Base-by-base conservation (phyloP, 2,797 vertebrate species). In the Euphonia xanthogaster region DNA sequence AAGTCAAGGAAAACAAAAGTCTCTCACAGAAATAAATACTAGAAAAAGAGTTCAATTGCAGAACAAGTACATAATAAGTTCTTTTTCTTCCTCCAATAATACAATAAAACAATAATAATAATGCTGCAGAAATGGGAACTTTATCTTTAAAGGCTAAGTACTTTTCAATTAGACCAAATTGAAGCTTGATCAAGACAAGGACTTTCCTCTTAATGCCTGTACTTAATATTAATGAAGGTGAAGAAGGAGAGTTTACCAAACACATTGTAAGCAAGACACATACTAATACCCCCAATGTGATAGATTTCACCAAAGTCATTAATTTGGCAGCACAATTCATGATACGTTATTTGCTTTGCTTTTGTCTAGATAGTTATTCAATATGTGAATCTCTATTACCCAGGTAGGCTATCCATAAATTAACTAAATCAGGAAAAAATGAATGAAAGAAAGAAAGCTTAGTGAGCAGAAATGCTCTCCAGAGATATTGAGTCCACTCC, bases 1-100 rank as follows among this genome's bases (percentile, higher is more conserved):
- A 87, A 90, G 37, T 77, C 37, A 92, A 65, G 51, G 40, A 87
- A 95, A 96, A 94, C 57, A 93, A 62, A 94, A 90, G n/a, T 23
- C 7, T 53, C 42, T 90, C 71, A 78, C 65, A 93, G 80, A 96
- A 97, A 88, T 84, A 88, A 94, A 82, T 81, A 65, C 24, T 40
- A 57, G 62, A 53, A 84, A 95, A 90, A 58, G 10, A 72, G 61
- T 50, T 23, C 62, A 85, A n/a, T 94, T 92, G 85, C 20, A 65
- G 28, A 93, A 83, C 23, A 91, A 93, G 45, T 4, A 68, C n/a
- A 86, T 86, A 21, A 61, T 72, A 78, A 3, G 0, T 53, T 30
- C 14, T 60, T 8, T 76, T 71, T 93, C 40, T 68, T 77, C 33
- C 76, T 91, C 73, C 90, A 83, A 14, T n/a, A 22, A 54, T 14